Percentiles rank a stretch among this genome's conserved stretches.
These are phyloP conservation scores for Drosophila lacertosa DNA, from an alignment of 1,140 invertebrate genomes.

Conservation along the genomic window DNA sequence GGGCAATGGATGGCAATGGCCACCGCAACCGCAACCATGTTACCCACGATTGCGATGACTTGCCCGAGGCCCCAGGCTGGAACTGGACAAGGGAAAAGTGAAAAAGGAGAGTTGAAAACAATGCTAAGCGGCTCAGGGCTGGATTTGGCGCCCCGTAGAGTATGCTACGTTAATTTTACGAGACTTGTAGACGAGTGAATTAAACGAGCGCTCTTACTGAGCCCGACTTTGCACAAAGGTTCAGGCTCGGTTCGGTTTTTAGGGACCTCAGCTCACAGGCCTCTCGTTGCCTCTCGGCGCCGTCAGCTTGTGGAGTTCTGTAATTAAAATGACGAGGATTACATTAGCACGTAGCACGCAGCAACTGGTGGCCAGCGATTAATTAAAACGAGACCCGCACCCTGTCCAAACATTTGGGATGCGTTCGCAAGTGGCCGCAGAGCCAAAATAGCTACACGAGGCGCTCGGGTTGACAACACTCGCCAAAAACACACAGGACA, in stretches of 20 bases:
- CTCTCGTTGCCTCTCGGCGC: constrained; percentile 44
- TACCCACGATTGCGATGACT: constrained; percentile 24
- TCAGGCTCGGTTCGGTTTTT: constrained; percentile 12
- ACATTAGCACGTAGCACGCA: constrained; percentile 70
- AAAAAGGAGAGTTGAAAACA: constrained; percentile 40
- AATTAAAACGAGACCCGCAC: constrained; percentile 60
- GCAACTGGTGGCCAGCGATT: constrained; percentile 76
- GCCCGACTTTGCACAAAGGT: constrained; percentile 30
- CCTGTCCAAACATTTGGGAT: constrained; percentile 38
- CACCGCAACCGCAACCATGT: constrained; percentile 25
- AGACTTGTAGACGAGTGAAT: constrained; percentile 64
- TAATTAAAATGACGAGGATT: constrained; percentile 77
- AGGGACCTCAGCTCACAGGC: not conserved
- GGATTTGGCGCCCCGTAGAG: constrained; percentile 43
- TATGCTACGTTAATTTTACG: constrained; percentile 65
- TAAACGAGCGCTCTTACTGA: constrained; percentile 47
- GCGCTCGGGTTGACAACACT: constrained; percentile 11
- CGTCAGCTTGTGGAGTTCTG: constrained; percentile 64
- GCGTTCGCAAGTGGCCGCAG: constrained; percentile 12
- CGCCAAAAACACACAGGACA: constrained; percentile 1
- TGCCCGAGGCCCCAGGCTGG: constrained; percentile 15
- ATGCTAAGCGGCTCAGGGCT: constrained; percentile 54
- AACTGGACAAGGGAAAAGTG: too few relatives aligned
- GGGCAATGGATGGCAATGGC: constrained; percentile 19
- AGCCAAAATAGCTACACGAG: constrained; percentile 2